Evolutionary conservation across 1,140 invertebrate species (phyloP).

Genomic region (Magallana ariakensis): DNA sequence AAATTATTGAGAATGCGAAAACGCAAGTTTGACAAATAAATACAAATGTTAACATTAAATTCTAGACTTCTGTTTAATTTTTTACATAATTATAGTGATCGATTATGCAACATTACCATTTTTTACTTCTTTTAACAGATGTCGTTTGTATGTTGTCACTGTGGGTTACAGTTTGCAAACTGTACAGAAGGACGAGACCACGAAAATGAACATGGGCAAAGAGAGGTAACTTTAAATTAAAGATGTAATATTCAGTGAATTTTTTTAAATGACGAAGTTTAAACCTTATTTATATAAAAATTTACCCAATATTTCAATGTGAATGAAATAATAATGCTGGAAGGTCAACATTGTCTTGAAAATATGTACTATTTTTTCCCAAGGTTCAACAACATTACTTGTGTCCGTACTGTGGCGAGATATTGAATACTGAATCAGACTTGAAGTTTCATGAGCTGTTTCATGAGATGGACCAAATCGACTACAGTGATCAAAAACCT

Average conservation of each 20-base stretch:
- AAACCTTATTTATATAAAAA: background rate
- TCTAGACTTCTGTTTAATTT: background rate
- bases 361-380: background rate
- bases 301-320: background rate
- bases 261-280: background rate
- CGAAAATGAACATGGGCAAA: slow-evolving; percentile 22
- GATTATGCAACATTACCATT: background rate
- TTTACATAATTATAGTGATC: background rate
- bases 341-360: background rate
- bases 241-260: background rate
- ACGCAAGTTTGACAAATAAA: background rate
- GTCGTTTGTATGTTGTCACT: slow-evolving; percentile 8
- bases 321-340: background rate
- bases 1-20: background rate
- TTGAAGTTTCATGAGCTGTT: slow-evolving; percentile 23
- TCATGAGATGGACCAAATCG: slow-evolving; percentile 12
- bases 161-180: slow-evolving; percentile 14
- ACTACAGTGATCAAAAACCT: slow-evolving; percentile 39
- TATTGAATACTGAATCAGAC: slow-evolving; percentile 29
- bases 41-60: background rate
- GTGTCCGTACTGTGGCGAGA: slow-evolving; percentile 23
- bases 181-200: slow-evolving; percentile 6
- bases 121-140: background rate
- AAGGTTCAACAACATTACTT: background rate
- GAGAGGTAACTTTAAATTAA: slow-evolving; percentile 4